Evolutionary conservation across 2,888 invertebrate species (phyloP).

Genomic region (Eilema depressum): DNA sequence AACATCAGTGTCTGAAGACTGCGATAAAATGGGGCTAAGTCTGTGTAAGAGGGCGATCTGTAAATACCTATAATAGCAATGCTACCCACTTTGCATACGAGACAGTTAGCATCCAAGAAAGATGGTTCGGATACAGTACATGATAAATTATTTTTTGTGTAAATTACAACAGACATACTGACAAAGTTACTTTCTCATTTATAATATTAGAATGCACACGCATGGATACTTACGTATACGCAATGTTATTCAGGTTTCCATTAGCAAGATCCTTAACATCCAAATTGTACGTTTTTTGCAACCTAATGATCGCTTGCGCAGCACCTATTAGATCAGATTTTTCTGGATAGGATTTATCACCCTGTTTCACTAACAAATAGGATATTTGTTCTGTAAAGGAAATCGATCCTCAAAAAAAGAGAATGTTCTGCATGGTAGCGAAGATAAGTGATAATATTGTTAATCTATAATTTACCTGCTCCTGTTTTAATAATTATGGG

Average conservation of each 20-base stretch:
- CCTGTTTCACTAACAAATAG: neutral
- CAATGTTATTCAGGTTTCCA: slow-evolving; percentile 10
- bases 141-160: too few species aligned
- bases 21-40: too few species aligned
- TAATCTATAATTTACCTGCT: slow-evolving; percentile 8
- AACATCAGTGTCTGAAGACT: neutral
- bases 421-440: neutral
- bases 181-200: too few species aligned
- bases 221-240: slow-evolving; percentile 6
- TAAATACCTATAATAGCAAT: too few species aligned
- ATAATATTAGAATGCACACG: too few species aligned
- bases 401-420: neutral
- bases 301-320: neutral
- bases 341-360: neutral
- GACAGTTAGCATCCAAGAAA: too few species aligned
- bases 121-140: too few species aligned
- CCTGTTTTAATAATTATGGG: slow-evolving; percentile 6
- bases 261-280: slow-evolving; percentile 6
- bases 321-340: slow-evolving; percentile 2
- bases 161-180: too few species aligned
- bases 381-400: neutral
- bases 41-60: too few species aligned
- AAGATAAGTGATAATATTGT: neutral
- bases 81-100: too few species aligned
- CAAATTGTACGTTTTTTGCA: slow-evolving; percentile 8